phyloP scores from a whole-genome alignment of 2,888 invertebrate genomes.

The Cylloceria caligata region DNA sequence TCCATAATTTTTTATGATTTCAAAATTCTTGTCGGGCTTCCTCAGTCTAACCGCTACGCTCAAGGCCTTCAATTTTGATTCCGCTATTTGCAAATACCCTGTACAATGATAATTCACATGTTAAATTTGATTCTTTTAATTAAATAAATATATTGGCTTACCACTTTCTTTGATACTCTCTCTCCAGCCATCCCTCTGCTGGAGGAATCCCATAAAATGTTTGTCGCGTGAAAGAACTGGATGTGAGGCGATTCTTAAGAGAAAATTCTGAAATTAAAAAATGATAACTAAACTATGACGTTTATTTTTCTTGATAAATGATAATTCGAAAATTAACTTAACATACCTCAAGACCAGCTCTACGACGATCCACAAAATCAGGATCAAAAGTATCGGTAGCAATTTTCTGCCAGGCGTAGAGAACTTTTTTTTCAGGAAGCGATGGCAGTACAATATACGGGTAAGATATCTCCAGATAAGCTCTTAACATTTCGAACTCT shows the following conservation, averaged over 20 bases:
- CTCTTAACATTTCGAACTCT: conserved; percentile 93
- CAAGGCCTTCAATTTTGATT: conserved; percentile 91
- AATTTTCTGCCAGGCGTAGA: conserved; percentile 92
- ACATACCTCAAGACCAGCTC: conserved; percentile 90
- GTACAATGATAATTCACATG: conserved; percentile 72
- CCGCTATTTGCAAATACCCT: conserved; percentile 91
- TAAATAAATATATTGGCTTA: conserved; percentile 75
- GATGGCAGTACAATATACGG: conserved; percentile 93
- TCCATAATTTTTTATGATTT: conserved; percentile 91
- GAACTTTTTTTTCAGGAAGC: conserved; percentile 91
- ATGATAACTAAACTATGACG: not conserved
- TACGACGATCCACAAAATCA: conserved; percentile 93
- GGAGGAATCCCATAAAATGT: conserved; percentile 91
- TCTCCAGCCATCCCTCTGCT: conserved; percentile 92
- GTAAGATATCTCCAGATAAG: conserved; percentile 91
- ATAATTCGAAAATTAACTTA: not conserved
- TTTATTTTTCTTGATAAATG: not conserved
- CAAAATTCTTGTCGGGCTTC: conserved; percentile 90
- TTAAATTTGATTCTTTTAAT: conserved; percentile 17
- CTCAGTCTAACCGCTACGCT: conserved; percentile 91
- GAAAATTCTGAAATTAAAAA: conserved; percentile 87
- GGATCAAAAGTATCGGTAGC: conserved; percentile 93
- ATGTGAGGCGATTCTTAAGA: conserved; percentile 91
- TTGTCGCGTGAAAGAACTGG: conserved; percentile 90
- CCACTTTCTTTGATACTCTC: conserved; percentile 91